Conservation (phyloP, 2,888 invertebrate species). For the Cheilosia grossa region DNA sequence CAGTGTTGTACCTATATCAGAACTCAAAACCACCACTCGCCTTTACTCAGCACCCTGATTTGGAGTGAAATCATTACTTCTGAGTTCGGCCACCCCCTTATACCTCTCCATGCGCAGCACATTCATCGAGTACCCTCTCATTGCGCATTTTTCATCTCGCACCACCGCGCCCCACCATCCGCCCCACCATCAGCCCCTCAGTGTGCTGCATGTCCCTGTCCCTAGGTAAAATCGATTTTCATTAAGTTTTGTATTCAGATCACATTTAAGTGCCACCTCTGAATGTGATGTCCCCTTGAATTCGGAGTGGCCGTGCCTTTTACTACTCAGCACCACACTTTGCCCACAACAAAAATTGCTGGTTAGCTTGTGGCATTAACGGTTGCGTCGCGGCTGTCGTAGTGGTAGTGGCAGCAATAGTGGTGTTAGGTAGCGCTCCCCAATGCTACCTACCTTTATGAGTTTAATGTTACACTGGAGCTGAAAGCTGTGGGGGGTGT, state of each 20-base stretch:
- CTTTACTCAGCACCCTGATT: not conserved
- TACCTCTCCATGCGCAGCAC: conserved; percentile 51
- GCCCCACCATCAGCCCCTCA: too few relatives aligned
- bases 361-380: conserved; percentile 46
- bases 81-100: not conserved
- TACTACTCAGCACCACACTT: conserved; percentile 51
- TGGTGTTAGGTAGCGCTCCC: conserved; percentile 33
- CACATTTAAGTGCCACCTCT: conserved; percentile 60
- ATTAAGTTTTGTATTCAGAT: conserved; percentile 68
- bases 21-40: conserved; percentile 8
- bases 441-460: conserved; percentile 58
- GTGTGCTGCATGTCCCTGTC: conserved; percentile 20
- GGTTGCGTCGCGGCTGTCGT: conserved; percentile 15
- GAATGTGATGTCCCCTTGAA: conserved; percentile 69
- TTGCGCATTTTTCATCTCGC: conserved; percentile 61
- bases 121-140: conserved; percentile 30
- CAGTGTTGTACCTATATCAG: conserved; percentile 2
- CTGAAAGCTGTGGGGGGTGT: conserved; percentile 28
- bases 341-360: conserved; percentile 44
- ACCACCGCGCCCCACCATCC: not conserved
- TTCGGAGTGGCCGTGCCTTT: conserved; percentile 67
- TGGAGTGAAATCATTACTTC: conserved; percentile 47
- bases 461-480: conserved; percentile 67
- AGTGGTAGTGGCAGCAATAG: conserved; percentile 28
- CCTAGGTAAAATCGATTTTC: conserved; percentile 70